A percentile compares a stretch with the other conserved stretches of the same genome.
Evolutionary conservation across 1,140 invertebrate genomes (phyloP).

Genomic region (Dendroctonus valens): DNA sequence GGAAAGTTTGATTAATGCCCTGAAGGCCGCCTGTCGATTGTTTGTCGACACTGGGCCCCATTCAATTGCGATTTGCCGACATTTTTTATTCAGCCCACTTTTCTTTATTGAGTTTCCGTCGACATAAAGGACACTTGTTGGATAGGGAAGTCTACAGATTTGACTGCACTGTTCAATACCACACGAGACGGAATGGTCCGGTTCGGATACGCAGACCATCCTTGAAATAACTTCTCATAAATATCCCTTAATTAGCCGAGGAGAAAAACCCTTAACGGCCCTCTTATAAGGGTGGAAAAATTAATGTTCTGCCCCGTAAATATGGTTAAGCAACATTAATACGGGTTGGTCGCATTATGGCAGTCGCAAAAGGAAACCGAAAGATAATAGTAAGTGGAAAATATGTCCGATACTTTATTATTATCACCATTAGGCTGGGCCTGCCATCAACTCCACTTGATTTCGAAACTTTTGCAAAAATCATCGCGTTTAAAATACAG

Average conservation of each 20-base stretch:
- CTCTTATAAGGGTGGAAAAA: conserved; percentile 31
- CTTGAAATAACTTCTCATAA: conserved; percentile 13
- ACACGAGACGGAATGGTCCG: no score
- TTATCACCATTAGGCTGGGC: conserved; percentile 25
- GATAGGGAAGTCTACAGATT: no score
- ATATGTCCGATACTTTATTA: conserved; percentile 35
- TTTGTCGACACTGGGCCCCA: conserved; percentile 22
- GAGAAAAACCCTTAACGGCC: conserved; percentile 24
- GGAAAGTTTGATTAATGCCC: conserved; percentile 34
- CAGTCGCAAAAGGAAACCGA: conserved; percentile 28
- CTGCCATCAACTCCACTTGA: conserved; percentile 11
- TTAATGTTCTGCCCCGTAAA: conserved; percentile 29
- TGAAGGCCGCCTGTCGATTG: conserved; percentile 30
- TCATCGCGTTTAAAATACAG: no score
- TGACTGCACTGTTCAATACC: no score
- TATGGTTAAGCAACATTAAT: conserved; percentile 31
- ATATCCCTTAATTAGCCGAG: conserved; percentile 26
- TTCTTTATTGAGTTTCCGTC: conserved; percentile 10
- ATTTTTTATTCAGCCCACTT: conserved; percentile 15
- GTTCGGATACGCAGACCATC: no score
- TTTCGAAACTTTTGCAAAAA: neutral
- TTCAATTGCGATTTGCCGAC: conserved; percentile 24
- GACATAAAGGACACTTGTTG: no score
- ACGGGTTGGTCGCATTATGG: conserved; percentile 28
- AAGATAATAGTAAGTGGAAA: conserved; percentile 35